Base-by-base conservation (phyloP, 2,888 invertebrate genomes). In the Phytoseiulus persimilis region DNA sequence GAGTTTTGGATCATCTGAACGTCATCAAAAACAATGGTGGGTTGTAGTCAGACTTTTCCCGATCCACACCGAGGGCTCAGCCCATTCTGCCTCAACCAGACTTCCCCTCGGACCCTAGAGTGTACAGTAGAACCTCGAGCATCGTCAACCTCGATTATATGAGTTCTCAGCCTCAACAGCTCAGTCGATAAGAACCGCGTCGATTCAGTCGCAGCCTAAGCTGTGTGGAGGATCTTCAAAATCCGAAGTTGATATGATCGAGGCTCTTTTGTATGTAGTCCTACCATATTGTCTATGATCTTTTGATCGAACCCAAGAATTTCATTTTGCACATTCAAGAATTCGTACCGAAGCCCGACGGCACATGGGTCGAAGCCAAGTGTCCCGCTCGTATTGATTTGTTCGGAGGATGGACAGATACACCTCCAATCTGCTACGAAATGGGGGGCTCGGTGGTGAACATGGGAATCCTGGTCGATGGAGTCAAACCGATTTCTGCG, bases 361-460 rank as follows among this genome's bases (percentile, higher is more conserved):
- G 91, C 84, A 9, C 89, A 14, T 93, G 93, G 93, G 92, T 93
- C n/a, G 92, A 92, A 39, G 93, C 92, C 0, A 92, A 92, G 90
- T 93, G 93, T 91, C 93, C 94, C 0, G 94, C 93, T 11, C 92
- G 94, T 90, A 92, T 94, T 45, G 94, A 94, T 91, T 91, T 94
- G 6, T 92, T 93, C 31, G 94, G 94, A 0, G 94, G 94, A 0
- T 94, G 94, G 94, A 93, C 94, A 1, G 94, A 94, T 92, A 94
- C 94, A 3, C 94, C 94, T 9, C 94, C 94, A 0, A 94, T 94
- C 90, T 94, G 94, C 18, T 94, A 94, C 91, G 94, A 94, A 91
- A 92, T 93, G 90, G 93, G 94, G 5, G 94, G 94, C 3, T 93
- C 93, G 45, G 93, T 93, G 18, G 93, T 94, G 14, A 93, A 93